Evolutionary conservation across 2,797 vertebrate genomes (phyloP).

Genomic region (Odontamblyopus rebecca): DNA sequence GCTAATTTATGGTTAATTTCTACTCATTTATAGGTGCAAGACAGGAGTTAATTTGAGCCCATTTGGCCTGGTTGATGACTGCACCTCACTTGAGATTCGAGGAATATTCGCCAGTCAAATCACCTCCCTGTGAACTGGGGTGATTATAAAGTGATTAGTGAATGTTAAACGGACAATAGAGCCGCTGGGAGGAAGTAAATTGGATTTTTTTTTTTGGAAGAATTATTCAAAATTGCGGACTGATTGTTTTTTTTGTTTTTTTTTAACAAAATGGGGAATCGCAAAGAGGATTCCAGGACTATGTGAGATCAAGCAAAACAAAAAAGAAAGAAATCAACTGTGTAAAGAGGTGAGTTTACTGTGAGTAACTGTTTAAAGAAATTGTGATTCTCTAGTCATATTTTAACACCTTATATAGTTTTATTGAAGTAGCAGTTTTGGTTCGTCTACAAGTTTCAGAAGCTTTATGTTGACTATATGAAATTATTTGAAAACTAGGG

Average conservation of each 20-base stretch:
- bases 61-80: background rate
- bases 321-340: background rate
- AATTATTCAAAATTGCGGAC: background rate
- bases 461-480: too few species aligned
- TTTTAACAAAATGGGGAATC: background rate
- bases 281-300: background rate
- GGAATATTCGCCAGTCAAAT: background rate
- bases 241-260: too few species aligned
- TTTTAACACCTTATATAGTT: too few species aligned
- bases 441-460: too few species aligned
- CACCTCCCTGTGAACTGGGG: background rate
- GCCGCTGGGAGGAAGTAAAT: background rate
- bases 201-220: background rate
- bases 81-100: background rate
- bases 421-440: too few species aligned
- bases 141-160: slow-evolving; percentile 7
- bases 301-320: background rate
- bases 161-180: background rate
- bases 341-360: too few species aligned
- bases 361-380: too few species aligned
- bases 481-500: too few species aligned
- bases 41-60: background rate
- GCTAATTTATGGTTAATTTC: background rate
- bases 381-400: too few species aligned
- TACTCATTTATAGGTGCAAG: background rate